Evolutionary conservation across 1,140 invertebrate species (phyloP), one percentile per base, ranked within the genome.

Genomic region (Panagrolaimus sp.): DNA sequence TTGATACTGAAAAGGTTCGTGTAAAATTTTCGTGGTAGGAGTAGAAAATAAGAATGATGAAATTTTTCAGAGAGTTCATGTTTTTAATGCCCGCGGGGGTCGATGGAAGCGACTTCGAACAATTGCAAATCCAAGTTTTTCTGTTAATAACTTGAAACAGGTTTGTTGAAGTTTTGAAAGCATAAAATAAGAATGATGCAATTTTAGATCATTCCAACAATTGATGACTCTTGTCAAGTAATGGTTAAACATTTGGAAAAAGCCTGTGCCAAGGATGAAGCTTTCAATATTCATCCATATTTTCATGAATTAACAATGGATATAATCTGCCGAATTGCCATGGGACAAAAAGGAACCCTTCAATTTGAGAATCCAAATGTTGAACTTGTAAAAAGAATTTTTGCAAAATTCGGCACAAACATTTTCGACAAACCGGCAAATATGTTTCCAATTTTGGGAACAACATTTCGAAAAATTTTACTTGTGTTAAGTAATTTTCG

Each of bases 51-150:
- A n/a, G n/a, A n/a, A n/a, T n/a, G n/a, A n/a, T n/a, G n/a, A n/a
- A n/a, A n/a, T n/a, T n/a, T n/a, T n/a, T n/a, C n/a, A n/a, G 5
- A 43, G 45, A 12, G 72, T 75, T 5, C 72, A 75, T 43, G 21
- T 84, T 9, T 78, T 84, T 58, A 63, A 71, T 45, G 71, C 78
- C 8, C 69, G 65, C n/a, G 83, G 83, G 28, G 63, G 47, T 1
- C 66, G 76, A 14, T 86, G 85, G 85, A 84, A 85, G 63, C 76
- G 84, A 21, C 81, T 85, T 0, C 68, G 85, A 44, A 76, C 77
- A 21, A 82, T 85, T 28, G 82, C 84, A 24, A 48, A 48, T 48
- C 47, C 47, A 24, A 48, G 47, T 10, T 48, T 48, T 48, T 48
- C 47, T 15, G 47, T 48, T 4, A 24, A 15, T 24, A 48, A 24